Conservation (phyloP, 2,888 invertebrate species). For the Thymelicus sylvestris region DNA sequence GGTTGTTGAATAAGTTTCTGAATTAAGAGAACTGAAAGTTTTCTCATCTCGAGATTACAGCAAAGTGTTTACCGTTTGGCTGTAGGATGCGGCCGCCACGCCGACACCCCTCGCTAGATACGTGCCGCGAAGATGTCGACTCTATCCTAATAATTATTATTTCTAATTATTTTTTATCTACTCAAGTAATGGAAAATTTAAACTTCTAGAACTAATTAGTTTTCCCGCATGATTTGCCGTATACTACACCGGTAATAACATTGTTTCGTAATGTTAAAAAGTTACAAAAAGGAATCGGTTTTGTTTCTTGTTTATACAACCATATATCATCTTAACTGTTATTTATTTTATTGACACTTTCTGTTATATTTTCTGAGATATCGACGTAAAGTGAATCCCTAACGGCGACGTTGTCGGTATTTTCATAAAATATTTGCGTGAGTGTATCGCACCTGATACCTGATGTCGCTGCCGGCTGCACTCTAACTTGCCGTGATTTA, state of each 20-base stretch:
- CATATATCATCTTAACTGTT: neutral
- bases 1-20: constrained; percentile 85
- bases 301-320: neutral
- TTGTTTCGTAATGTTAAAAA: neutral
- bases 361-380: constrained; percentile 28
- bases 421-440: constrained; percentile 84
- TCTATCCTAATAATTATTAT: constrained; percentile 41
- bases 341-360: constrained; percentile 16
- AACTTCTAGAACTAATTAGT: neutral
- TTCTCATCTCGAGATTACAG: constrained; percentile 86
- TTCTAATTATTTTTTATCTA: constrained; percentile 30
- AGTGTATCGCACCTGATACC: constrained; percentile 80
- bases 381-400: constrained; percentile 58
- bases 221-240: neutral
- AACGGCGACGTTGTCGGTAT: constrained; percentile 69
- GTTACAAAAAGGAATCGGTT: neutral
- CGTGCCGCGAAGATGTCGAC: constrained; percentile 44
- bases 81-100: constrained; percentile 75
- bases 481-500: constrained; percentile 78
- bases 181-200: neutral
- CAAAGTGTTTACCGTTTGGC: constrained; percentile 86
- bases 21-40: constrained; percentile 86
- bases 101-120: constrained; percentile 49
- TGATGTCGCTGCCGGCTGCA: constrained; percentile 76
- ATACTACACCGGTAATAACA: neutral